These are phyloP conservation scores for Rhyzopertha dominica DNA, from an alignment of 1,140 invertebrate genomes.

Conservation along the genomic window DNA sequence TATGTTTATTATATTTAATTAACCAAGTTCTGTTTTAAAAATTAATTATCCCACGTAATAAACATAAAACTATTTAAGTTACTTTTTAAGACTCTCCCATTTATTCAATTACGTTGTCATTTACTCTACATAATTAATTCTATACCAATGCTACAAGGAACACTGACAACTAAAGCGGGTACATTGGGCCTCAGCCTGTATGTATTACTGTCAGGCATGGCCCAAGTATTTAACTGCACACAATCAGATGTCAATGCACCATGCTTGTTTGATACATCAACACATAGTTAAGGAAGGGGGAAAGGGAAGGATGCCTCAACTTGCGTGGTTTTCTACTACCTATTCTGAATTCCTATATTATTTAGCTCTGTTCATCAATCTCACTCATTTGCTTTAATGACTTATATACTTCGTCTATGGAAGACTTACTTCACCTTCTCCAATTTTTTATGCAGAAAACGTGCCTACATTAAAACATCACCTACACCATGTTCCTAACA, in stretches of 20 bases:
- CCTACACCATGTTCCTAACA: too few relatives aligned
- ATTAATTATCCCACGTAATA: too few relatives aligned
- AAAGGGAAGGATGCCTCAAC: conserved; percentile 39
- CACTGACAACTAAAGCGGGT: conserved; percentile 42
- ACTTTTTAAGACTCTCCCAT: too few relatives aligned
- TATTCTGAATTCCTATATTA: conserved; percentile 30
- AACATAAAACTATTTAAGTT: too few relatives aligned
- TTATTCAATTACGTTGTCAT: too few relatives aligned
- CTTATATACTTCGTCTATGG: too few relatives aligned
- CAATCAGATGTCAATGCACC: conserved; percentile 43
- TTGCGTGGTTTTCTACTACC: conserved; percentile 33
- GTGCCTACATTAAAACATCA: too few relatives aligned
- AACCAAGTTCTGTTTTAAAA: too few relatives aligned
- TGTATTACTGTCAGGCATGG: conserved; percentile 7
- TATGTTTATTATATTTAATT: too few relatives aligned
- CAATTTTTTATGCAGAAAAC: too few relatives aligned
- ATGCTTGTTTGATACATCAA: conserved; percentile 42
- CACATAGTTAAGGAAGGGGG: conserved; percentile 36
- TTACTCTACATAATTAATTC: conserved; percentile 9
- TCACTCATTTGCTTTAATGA: conserved; percentile 43
- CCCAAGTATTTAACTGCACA: conserved; percentile 36
- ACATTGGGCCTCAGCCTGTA: conserved; percentile 19
- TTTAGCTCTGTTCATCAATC: conserved; percentile 46
- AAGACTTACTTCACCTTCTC: too few relatives aligned
- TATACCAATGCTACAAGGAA: conserved; percentile 38